Conservation (phyloP, 1,140 invertebrate species). For the Cydia amplana region DNA sequence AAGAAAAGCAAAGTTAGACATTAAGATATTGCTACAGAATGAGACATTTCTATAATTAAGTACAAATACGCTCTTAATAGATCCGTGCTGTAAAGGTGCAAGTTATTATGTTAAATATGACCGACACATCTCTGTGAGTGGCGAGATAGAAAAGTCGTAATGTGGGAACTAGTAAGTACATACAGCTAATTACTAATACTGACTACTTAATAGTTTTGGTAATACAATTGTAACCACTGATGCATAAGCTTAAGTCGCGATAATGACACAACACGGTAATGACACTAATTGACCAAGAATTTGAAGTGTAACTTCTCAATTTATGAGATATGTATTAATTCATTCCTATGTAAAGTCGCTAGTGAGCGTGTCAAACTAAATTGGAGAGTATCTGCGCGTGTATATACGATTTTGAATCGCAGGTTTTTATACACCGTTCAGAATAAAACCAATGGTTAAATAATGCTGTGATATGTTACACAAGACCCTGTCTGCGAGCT, state of each 20-base stretch:
- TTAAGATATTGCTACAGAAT: slow-evolving; percentile 31
- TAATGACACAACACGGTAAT: slow-evolving; percentile 32
- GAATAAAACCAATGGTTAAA: slow-evolving; percentile 40
- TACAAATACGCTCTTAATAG: slow-evolving; percentile 27
- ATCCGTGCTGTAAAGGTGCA: slow-evolving; percentile 28
- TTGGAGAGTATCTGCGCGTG: background rate
- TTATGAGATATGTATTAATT: slow-evolving; percentile 40
- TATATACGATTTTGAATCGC: slow-evolving; percentile 11
- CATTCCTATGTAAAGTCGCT: slow-evolving; percentile 32
- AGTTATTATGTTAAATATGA: slow-evolving; percentile 39
- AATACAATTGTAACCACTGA: slow-evolving; percentile 41
- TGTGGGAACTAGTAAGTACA: slow-evolving; percentile 27
- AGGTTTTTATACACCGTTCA: slow-evolving; percentile 33
- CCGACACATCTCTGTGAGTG: slow-evolving; percentile 30
- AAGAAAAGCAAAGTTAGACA: slow-evolving; percentile 17
- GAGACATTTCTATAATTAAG: slow-evolving; percentile 32
- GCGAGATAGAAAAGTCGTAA: slow-evolving; percentile 39
- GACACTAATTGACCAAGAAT: slow-evolving; percentile 43
- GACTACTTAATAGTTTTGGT: slow-evolving; percentile 35
- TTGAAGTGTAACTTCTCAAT: slow-evolving; percentile 41
- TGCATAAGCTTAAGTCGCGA: slow-evolving; percentile 54
- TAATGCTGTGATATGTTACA: slow-evolving; percentile 65
- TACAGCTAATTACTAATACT: slow-evolving; percentile 36
- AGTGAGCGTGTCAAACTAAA: background rate
- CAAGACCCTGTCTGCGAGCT: slow-evolving; percentile 62